Conservation (phyloP, 1,140 invertebrate species). For the Neotoxoptera formosana region DNA sequence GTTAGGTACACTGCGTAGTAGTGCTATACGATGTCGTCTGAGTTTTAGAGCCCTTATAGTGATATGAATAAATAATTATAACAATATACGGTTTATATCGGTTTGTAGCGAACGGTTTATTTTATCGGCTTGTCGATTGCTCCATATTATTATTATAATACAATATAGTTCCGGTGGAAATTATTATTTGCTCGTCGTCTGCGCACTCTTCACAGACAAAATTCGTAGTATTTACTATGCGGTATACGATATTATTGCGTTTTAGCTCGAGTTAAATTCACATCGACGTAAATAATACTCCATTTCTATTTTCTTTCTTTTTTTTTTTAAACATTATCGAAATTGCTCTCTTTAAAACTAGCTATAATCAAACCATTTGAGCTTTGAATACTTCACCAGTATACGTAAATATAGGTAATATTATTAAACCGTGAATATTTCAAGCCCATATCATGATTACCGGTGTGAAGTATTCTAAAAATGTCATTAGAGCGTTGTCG, state of each 20-base stretch:
- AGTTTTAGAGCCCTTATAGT: not conserved
- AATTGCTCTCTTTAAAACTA: no score
- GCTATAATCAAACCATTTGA: not conserved
- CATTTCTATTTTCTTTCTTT: no score
- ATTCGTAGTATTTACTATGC: no score
- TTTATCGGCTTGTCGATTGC: not conserved
- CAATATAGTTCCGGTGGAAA: not conserved
- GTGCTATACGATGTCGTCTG: not conserved
- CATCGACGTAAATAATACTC: no score
- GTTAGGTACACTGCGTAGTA: not conserved
- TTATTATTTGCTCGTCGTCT: not conserved
- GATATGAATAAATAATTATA: not conserved
- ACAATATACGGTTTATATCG: not conserved
- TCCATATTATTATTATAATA: not conserved
- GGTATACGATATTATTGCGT: not conserved
- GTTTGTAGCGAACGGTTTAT: not conserved
- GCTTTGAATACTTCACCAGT: not conserved
- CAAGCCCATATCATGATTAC: not conserved
- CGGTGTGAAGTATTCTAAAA: not conserved
- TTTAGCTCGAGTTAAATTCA: not conserved
- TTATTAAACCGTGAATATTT: not conserved
- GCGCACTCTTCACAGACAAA: no score
- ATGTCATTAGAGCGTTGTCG: not conserved
- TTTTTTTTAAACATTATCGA: not conserved
- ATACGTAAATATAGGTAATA: not conserved